These are phyloP conservation scores for Candidula unifasciata DNA, from an alignment of 2,888 invertebrate species.

Conservation along the genomic window DNA sequence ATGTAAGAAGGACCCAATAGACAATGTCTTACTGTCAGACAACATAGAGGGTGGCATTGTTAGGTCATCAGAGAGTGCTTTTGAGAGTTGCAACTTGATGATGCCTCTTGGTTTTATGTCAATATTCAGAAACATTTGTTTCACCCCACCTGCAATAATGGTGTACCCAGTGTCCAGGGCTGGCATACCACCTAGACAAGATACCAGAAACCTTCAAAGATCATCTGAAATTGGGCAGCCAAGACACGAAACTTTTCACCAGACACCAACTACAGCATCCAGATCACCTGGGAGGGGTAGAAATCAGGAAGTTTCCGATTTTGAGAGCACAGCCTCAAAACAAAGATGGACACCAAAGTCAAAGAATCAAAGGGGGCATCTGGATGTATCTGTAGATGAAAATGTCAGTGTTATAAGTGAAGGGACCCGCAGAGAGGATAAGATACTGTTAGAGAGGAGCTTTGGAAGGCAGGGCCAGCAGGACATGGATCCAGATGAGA, in stretches of 20 bases:
- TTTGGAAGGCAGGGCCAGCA: neutral
- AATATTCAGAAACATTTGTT: slow-evolving; percentile 14
- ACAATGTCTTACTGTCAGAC: no score
- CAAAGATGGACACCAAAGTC: slow-evolving; percentile 33
- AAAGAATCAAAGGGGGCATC: slow-evolving; percentile 19
- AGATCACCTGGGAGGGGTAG: neutral
- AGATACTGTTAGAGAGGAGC: neutral
- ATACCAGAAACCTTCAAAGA: slow-evolving; percentile 31
- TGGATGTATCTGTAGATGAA: neutral
- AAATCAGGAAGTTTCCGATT: neutral
- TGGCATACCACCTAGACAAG: slow-evolving; percentile 21
- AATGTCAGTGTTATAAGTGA: neutral
- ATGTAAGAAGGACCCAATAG: no score
- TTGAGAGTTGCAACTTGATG: slow-evolving; percentile 28
- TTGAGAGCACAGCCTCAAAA: neutral
- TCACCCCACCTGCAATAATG: slow-evolving; percentile 27
- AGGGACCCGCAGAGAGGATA: neutral
- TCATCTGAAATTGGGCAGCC: slow-evolving; percentile 18
- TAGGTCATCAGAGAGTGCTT: neutral
- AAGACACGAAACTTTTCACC: neutral
- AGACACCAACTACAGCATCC: neutral
- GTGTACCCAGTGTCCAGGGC: slow-evolving; percentile 26
- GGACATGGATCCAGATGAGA: neutral
- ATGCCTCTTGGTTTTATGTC: slow-evolving; percentile 33
- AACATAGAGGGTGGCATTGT: neutral